Percentiles rank a stretch among this genome's conserved stretches.
Conservation (phyloP, 2,113 vertebrate species). For the Salvelinus alpinus region DNA sequence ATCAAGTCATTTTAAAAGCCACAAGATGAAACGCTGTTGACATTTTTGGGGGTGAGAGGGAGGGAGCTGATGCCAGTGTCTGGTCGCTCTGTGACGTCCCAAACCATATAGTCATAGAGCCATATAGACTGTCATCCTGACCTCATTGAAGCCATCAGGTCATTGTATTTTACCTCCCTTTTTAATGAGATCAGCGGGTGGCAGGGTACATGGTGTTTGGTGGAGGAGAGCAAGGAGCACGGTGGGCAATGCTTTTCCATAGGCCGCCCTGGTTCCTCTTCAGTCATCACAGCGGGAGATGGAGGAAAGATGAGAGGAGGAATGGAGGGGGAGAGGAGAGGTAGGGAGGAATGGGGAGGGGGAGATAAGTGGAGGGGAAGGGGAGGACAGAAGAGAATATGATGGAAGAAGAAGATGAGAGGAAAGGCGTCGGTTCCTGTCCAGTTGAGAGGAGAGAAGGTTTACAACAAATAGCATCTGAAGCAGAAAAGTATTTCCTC, state of each 20-base stretch:
- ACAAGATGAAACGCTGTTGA: neutral
- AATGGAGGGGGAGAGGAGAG: conserved; percentile 10
- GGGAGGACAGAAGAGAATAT: neutral
- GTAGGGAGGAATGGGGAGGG: neutral
- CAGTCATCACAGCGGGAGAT: neutral
- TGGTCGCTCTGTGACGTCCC: too few relatives aligned
- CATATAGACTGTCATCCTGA: conserved; percentile 54
- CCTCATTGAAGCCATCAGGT: conserved; percentile 71
- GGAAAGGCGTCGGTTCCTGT: neutral
- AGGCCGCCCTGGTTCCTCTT: neutral
- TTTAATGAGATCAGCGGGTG: conserved; percentile 72
- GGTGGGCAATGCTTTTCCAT: neutral
- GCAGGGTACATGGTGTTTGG: conserved; percentile 1
- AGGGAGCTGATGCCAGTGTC: neutral
- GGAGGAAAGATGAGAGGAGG: neutral
- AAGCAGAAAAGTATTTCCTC: neutral
- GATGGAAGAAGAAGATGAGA: neutral
- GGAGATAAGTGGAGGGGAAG: neutral
- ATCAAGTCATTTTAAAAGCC: neutral
- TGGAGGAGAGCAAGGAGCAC: neutral
- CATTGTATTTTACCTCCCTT: conserved; percentile 67
- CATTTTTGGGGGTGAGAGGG: neutral
- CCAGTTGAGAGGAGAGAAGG: neutral
- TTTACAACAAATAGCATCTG: neutral
- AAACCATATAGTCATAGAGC: neutral